Conservation (phyloP, 2,797 vertebrate genomes). For the Rhynchonycteris naso region DNA sequence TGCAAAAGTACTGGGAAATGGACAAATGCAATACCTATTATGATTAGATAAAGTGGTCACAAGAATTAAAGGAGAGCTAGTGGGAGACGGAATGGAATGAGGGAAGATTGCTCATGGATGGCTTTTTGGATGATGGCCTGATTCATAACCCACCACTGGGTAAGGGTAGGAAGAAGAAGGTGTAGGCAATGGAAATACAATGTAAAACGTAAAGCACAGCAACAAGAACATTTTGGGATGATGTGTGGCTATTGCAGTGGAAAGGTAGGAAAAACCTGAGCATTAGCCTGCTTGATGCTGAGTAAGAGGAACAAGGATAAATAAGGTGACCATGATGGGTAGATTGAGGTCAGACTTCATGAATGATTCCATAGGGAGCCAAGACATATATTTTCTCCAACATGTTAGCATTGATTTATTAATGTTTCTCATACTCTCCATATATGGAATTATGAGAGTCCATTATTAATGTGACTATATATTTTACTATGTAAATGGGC, state of each 20-base stretch:
- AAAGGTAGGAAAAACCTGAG: not conserved
- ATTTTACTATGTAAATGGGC: not conserved
- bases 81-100: not conserved
- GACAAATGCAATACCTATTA: not conserved
- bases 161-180: not conserved
- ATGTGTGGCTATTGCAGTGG: not conserved
- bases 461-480: not conserved
- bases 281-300: not conserved
- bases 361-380: not conserved
- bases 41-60: not conserved
- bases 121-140: not conserved
- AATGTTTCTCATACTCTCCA: not conserved
- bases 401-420: not conserved
- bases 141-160: not conserved
- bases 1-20: not conserved
- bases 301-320: not conserved
- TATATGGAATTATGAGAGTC: not conserved
- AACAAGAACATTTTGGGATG: not conserved
- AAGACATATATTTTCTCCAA: not conserved
- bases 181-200: not conserved
- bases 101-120: not conserved
- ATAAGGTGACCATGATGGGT: no score
- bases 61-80: not conserved
- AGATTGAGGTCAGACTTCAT: not conserved
- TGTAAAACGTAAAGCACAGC: not conserved